These are phyloP conservation scores for Lutjanus argentimaculatus DNA, from an alignment of 2,797 vertebrate genomes.

Conservation along the genomic window DNA sequence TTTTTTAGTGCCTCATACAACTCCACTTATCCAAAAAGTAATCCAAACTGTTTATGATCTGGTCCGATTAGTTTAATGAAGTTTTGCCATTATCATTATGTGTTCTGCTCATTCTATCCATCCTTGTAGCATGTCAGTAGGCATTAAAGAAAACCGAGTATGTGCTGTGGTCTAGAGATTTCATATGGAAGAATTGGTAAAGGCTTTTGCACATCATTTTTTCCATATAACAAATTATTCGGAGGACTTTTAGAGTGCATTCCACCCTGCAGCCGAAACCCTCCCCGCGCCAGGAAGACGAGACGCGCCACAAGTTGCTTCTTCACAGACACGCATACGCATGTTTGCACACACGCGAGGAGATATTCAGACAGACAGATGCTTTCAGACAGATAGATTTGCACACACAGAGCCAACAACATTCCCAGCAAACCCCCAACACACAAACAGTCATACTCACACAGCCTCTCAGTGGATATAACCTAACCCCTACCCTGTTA, in stretches of 20 bases:
- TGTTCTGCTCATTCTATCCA: background rate
- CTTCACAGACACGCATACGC: constrained; percentile 27
- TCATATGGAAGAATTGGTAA: constrained; percentile 39
- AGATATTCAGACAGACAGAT: constrained; percentile 71
- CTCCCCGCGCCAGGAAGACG: constrained; percentile 34
- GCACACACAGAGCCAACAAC: constrained; percentile 65
- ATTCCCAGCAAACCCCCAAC: constrained; percentile 64
- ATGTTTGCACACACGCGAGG: constrained; percentile 17
- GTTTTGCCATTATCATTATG: background rate
- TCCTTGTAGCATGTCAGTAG: constrained; percentile 11
- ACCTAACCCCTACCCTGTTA: constrained; percentile 65
- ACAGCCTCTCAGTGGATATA: constrained; percentile 64
- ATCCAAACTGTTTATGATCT: no score
- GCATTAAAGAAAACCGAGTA: constrained; percentile 24
- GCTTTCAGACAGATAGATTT: constrained; percentile 73
- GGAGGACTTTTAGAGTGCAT: constrained; percentile 51
- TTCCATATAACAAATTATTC: constrained; percentile 71
- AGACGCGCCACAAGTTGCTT: constrained; percentile 65
- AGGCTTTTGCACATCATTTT: constrained; percentile 49
- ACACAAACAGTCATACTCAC: constrained; percentile 60
- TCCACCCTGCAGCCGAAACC: constrained; percentile 50
- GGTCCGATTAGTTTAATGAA: no score
- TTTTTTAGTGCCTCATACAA: no score
- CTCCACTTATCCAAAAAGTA: no score
- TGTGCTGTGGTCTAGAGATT: constrained; percentile 37